Base-by-base conservation (phyloP, 2,888 invertebrate genomes). In the Chloroclystis v-ata region DNA sequence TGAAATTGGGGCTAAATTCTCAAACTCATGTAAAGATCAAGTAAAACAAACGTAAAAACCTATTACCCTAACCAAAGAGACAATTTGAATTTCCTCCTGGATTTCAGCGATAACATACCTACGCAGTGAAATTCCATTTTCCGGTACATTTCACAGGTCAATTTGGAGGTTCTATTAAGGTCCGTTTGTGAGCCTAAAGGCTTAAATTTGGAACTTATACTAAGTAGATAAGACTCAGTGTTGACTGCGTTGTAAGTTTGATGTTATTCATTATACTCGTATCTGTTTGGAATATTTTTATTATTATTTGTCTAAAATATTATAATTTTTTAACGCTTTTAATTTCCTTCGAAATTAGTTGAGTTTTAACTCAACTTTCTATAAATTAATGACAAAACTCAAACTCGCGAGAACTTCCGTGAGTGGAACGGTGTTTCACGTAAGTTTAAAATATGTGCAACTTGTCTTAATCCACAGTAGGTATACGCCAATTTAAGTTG, bases 121-220 rank as follows among this genome's bases (percentile, higher is more conserved):
- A 51, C 65, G 69, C 63, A 67, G 67, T 69, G 64, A 71, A 72
- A 80, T 76, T 77, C 76, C 67, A 84, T 84, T 84, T 82, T 82
- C 80, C 70, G 72, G 63, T 69, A 80, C 78, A 82, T 83, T 83
- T 75, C 63, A 66, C 72, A 67, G 74, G 74, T 75, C 78, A 72
- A 75, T 75, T 67, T 67, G 61, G 41, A 42, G 49, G 48, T 54
- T 53, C 49, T 60, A 50, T 58, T 61, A 57, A 57, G 49, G 43
- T 59, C 54, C 56, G 49, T 42, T 32, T 45, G 24, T 37, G 30
- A 43, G n/a, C 29, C 16, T 24, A 16, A 25, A 13, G 24, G 29
- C 10, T 2, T 28, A 5, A 44, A 26, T 47, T 35, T 42, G 24
- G 8, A 32, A 9, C 47, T 44, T 44, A 42, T 14, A 10, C 14